These are phyloP conservation scores for Neelides folsomi DNA, from an alignment of 2,888 invertebrate species.

Conservation along the genomic window DNA sequence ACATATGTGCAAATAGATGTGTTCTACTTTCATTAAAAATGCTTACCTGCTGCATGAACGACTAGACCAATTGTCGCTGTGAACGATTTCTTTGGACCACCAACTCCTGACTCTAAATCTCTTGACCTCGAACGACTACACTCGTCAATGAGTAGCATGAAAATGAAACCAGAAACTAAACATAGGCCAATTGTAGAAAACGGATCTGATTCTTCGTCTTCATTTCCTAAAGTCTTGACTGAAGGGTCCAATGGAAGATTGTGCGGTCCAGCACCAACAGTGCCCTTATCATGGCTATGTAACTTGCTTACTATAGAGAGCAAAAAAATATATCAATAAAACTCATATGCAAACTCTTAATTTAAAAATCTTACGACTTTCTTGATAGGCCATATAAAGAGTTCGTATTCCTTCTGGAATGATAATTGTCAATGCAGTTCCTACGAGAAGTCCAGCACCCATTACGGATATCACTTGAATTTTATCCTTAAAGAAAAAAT, in stretches of 20 bases:
- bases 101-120: conserved; percentile 29
- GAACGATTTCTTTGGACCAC: conserved; percentile 44
- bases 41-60: conserved; percentile 83
- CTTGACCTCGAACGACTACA: conserved; percentile 45
- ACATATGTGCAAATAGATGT: background rate
- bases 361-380: conserved; percentile 20
- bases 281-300: too few relatives aligned
- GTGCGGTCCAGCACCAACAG: too few relatives aligned
- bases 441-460: conserved; percentile 92
- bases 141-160: conserved; percentile 95
- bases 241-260: too few relatives aligned
- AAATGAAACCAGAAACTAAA: conserved; percentile 86
- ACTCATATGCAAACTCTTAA: too few relatives aligned
- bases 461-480: conserved; percentile 84
- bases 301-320: too few relatives aligned
- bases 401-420: conserved; percentile 97
- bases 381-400: conserved; percentile 41
- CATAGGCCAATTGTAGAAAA: conserved; percentile 80
- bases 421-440: conserved; percentile 92
- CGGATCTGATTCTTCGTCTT: conserved; percentile 42
- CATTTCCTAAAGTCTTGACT: background rate
- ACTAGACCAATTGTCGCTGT: conserved; percentile 94
- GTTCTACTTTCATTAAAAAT: background rate
- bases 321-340: too few relatives aligned
- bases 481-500: conserved; percentile 57